Evolutionary conservation across 2,797 vertebrate genomes (phyloP).

Genomic region (Okamejei kenojei): DNA sequence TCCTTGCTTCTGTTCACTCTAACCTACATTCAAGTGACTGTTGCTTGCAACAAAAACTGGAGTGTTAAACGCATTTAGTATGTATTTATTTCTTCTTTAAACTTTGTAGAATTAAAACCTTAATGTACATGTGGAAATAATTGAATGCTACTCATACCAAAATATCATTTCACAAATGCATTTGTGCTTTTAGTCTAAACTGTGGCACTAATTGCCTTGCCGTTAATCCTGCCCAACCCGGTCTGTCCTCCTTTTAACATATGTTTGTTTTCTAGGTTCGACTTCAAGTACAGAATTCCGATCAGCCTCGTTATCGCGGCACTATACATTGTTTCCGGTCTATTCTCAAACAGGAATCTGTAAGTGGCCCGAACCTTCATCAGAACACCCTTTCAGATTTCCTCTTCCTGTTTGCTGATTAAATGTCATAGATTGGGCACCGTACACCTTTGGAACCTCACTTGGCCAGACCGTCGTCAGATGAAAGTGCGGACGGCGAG

Average conservation of each 20-base stretch:
- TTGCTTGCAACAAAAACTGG: slow-evolving; percentile 23
- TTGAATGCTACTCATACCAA: neutral
- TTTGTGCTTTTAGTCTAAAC: neutral
- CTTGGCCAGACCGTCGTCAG: neutral
- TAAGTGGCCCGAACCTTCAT: slow-evolving; percentile 55
- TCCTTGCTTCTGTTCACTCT: slow-evolving; percentile 64
- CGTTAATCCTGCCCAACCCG: neutral
- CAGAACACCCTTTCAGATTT: neutral
- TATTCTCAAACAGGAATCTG: slow-evolving; percentile 85
- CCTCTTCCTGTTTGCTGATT: neutral
- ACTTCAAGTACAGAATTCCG: slow-evolving; percentile 84
- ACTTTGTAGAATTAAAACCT: slow-evolving; percentile 20
- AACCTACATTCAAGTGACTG: slow-evolving; percentile 50
- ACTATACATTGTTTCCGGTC: slow-evolving; percentile 92
- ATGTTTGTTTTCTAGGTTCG: slow-evolving; percentile 68
- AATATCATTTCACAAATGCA: neutral
- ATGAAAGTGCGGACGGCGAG: neutral
- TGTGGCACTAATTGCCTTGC: neutral
- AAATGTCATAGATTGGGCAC: neutral
- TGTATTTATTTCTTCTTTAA: neutral
- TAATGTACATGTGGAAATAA: neutral
- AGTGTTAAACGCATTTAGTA: neutral
- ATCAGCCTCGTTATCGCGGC: slow-evolving; percentile 84
- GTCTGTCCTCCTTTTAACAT: neutral
- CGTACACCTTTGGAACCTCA: neutral